Base-by-base conservation (phyloP, 2,888 invertebrate species). In the Falcaria lacertinaria region DNA sequence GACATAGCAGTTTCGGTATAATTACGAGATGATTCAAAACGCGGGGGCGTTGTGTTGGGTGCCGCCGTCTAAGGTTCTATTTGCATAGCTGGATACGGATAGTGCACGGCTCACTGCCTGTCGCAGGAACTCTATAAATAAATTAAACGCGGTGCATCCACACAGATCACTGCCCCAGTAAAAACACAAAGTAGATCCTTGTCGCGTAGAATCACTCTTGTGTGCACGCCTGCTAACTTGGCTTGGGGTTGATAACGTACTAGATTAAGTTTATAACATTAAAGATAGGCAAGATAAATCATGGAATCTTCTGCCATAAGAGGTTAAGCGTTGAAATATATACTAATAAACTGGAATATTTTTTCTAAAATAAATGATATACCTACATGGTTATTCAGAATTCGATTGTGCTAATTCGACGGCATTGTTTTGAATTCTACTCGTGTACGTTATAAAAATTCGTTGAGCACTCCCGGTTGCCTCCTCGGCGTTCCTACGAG, bases 21-120 rank as follows among this genome's bases (percentile, higher is more conserved):
- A 48, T 48, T 43, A 44, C 43, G 38, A 54, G 64, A 64, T 62
- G 61, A 64, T 49, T 59, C 60, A 62, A 60, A 48, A 49, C 39
- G 59, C 54, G 68, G 61, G 51, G 66, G 63, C 59, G 64, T 43
- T 34, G 44, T 45, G 53, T 40, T 45, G 54, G 52, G 49, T 54
- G 57, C 56, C 55, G 60, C 57, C 48, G 52, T 51, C 49, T 42
- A 62, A 69, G 65, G 60, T 66, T 65, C 51, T 65, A 69, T 74
- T 72, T 73, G 65, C 70, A 73, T 73, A 70, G 50, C 58, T 54
- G 63, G 50, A 57, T 64, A 64, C n/a, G n/a, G n/a, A n/a, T n/a
- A n/a, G 53, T 60, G 57, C 58, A 60, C 58, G 56, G 59, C 50
- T 64, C 57, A 54, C 44, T 65, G 60, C 57, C 55, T 67, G 49